Base-by-base conservation (phyloP, 35 echinoderm and acorn worm genomes). In the Heliocidaris tuberculata region DNA sequence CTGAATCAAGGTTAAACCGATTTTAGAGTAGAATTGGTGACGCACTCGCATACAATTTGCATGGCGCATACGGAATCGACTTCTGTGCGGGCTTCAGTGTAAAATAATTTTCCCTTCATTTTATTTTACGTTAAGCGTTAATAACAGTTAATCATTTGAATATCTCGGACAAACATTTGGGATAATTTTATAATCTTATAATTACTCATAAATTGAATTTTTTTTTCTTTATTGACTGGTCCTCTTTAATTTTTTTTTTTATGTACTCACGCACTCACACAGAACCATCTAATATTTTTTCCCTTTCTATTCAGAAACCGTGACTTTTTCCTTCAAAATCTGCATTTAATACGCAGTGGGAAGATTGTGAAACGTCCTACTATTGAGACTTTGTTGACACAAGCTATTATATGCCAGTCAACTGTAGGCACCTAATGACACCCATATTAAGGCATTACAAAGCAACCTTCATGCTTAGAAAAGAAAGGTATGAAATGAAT, bases 341-440 rank as follows among this genome's bases (percentile, higher is more conserved):
- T 78, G 19, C 65, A 78, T 78, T 78, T 78, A n/a, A n/a, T 78
- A 78, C 65, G 52, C 65, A 78, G 65, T 78, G 17, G 65, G 65
- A 78, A 78, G 65, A 78, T 78, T 78, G 65, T 78, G 65, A 78
- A 78, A 78, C 65, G 65, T 78, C 21, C 65, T n/a, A n/a, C 65
- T 24, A 78, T 78, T 78, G 65, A 27, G 0, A 78, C 4, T 78
- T 5, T 78, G 65, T 78, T 78, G 65, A 78, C 65, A 78, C 27
- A 78, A 27, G 65, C 65, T n/a, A 78, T 78, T 78, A 78, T 78
- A 78, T 19, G 65, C 65, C 65, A 78, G 65, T 78, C 65, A 78
- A 78, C 27, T 78, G 21, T 19, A n/a, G 65, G 65, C 27, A 21
- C 65, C 27, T 78, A 78, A 78, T 78, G 65, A 78, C 65, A 21